phyloP scores from a whole-genome alignment of 2,113 vertebrate species.

The Atherinomorus stipes region DNA sequence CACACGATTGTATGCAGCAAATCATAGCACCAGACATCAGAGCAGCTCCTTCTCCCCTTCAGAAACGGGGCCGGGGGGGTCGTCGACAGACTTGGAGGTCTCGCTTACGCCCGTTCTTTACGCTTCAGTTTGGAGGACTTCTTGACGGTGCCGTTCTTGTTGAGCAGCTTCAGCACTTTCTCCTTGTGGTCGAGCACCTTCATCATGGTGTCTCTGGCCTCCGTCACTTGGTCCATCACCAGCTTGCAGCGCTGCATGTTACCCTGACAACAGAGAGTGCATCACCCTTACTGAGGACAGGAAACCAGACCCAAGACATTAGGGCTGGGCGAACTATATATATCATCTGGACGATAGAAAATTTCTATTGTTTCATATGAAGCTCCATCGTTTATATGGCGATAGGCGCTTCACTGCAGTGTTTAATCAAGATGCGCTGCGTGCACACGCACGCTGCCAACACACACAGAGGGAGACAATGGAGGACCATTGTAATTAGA shows the following conservation, averaged over 20 bases:
- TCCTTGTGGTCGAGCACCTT: conserved; percentile 99
- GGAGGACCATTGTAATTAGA: too few relatives aligned
- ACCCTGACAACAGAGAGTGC: conserved; percentile 82
- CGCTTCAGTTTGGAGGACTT: conserved; percentile 97
- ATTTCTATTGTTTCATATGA: too few relatives aligned
- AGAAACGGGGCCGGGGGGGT: conserved; percentile 8
- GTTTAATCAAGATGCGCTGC: too few relatives aligned
- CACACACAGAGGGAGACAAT: too few relatives aligned
- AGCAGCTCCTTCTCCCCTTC: conserved; percentile 53
- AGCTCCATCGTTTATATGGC: too few relatives aligned
- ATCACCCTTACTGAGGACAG: neutral
- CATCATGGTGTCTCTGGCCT: conserved; percentile 99
- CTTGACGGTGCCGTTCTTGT: conserved; percentile 95
- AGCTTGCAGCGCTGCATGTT: conserved; percentile 99
- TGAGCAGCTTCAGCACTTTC: conserved; percentile 96
- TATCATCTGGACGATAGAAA: too few relatives aligned
- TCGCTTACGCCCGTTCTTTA: conserved; percentile 91
- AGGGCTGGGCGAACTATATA: too few relatives aligned
- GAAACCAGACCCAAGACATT: too few relatives aligned
- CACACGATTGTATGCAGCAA: conserved; percentile 80
- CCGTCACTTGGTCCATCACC: conserved; percentile 99
- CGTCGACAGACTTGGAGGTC: neutral
- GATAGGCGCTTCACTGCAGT: too few relatives aligned
- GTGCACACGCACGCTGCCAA: too few relatives aligned
- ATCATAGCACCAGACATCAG: conserved; percentile 75